These are phyloP conservation scores for Microtus montanus DNA, from an alignment of 2,113 vertebrate genomes.

Conservation along the genomic window DNA sequence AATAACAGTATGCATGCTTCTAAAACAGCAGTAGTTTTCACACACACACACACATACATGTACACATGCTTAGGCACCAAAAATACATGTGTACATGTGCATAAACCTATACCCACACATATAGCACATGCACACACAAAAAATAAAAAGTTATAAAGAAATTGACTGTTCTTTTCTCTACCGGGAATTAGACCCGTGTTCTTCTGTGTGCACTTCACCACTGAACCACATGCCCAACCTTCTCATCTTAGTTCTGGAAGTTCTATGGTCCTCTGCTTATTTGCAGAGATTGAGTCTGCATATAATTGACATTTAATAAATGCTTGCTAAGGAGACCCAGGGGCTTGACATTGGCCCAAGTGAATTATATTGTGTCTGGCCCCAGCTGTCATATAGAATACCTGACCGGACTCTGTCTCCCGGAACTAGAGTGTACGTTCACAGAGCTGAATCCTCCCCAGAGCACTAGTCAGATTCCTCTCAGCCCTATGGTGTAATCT, in stretches of 20 bases:
- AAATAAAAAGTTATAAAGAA: not conserved
- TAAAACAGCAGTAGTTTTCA: not conserved
- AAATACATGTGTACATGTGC: not conserved
- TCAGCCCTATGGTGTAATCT: not conserved
- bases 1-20: not conserved
- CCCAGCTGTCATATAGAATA: not conserved
- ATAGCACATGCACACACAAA: not conserved
- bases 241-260: not conserved
- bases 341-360: not conserved
- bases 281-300: conserved; percentile 25
- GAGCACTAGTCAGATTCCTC: not conserved
- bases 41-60: not conserved
- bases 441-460: not conserved
- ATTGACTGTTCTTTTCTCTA: not conserved
- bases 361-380: conserved; percentile 21
- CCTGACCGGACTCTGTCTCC: conserved; percentile 7
- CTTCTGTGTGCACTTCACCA: fast-evolving
- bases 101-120: not conserved
- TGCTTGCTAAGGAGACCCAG: not conserved
- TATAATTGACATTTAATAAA: conserved; percentile 14
- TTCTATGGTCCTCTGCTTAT: not conserved
- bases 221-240: too few species aligned
- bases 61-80: not conserved
- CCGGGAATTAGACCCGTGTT: not conserved
- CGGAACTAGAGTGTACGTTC: not conserved